A percentile compares a stretch with the other conserved stretches of the same genome.
Evolutionary conservation across 2,797 vertebrate species (phyloP).

Genomic region (Silurus lanzhouensis): DNA sequence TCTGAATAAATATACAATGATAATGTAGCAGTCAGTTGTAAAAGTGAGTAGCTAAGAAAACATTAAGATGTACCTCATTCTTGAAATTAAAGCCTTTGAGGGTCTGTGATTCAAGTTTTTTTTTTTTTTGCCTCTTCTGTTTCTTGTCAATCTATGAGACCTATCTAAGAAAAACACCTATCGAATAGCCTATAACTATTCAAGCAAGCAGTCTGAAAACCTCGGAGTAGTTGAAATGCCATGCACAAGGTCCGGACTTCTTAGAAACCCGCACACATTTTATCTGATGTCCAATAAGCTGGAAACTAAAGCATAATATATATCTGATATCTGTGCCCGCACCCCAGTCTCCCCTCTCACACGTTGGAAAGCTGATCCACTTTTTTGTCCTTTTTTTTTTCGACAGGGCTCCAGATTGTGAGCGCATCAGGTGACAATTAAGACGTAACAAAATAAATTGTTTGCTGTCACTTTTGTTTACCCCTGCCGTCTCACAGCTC

Average conservation of each 20-base stretch:
- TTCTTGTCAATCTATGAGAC: background rate
- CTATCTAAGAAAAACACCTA: background rate
- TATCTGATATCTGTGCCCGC: slow-evolving; percentile 10
- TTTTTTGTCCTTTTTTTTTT: slow-evolving; percentile 31
- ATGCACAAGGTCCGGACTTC: background rate
- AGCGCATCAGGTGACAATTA: slow-evolving; percentile 80
- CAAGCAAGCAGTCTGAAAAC: background rate
- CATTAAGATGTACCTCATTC: background rate
- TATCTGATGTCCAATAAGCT: slow-evolving; percentile 18
- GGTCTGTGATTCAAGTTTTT: background rate
- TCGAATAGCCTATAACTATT: background rate
- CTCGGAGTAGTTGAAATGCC: background rate
- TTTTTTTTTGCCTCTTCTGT: background rate
- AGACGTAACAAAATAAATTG: slow-evolving; percentile 79
- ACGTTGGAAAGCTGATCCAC: slow-evolving; percentile 52
- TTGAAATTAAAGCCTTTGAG: background rate
- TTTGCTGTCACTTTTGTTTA: slow-evolving; percentile 77
- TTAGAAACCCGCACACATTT: background rate
- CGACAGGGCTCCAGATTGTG: slow-evolving; percentile 74
- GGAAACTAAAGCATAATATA: slow-evolving; percentile 8
- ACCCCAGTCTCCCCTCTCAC: slow-evolving; percentile 36
- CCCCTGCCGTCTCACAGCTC: slow-evolving; percentile 62
- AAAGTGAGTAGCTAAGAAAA: slow-evolving; percentile 12
- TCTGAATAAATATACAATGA: background rate
- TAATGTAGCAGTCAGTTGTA: background rate